Percentiles rank a stretch among this genome's conserved stretches.
phyloP scores from a whole-genome alignment of 2,113 vertebrate species.

The Scatophagus argus region DNA sequence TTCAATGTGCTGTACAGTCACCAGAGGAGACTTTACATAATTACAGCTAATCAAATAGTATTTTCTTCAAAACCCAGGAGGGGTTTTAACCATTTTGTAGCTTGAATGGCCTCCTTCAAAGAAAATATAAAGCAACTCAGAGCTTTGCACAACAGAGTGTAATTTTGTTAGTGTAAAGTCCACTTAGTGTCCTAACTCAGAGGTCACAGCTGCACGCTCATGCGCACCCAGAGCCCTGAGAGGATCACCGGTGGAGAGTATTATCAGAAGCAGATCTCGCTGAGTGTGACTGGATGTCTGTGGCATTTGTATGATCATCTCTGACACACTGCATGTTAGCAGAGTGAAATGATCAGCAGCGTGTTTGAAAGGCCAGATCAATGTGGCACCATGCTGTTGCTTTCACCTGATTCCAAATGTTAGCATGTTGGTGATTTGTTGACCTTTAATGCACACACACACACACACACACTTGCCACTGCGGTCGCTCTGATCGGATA shows the following conservation, averaged over 20 bases:
- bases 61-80: constrained; percentile 44
- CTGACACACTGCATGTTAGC: not conserved
- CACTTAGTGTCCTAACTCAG: constrained; percentile 15
- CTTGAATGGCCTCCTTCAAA: not conserved
- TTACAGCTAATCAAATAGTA: constrained; percentile 47
- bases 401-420: not conserved
- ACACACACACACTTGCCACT: not conserved
- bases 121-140: not conserved
- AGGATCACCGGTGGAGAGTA: constrained; percentile 42
- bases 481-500: not conserved
- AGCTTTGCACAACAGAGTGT: not conserved
- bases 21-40: constrained; percentile 50
- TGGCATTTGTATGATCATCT: constrained; percentile 20
- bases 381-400: not conserved
- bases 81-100: constrained; percentile 29
- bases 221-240: constrained; percentile 24
- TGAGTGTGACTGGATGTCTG: constrained; percentile 24
- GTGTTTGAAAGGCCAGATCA: constrained; percentile 14
- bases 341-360: not conserved
- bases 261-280: constrained; percentile 48
- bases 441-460: not conserved
- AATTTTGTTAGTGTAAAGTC: constrained; percentile 3
- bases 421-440: not conserved
- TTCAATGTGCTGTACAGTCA: constrained; percentile 13
- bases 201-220: constrained; percentile 29